phyloP scores from a whole-genome alignment of 2,113 vertebrate species.

The Hystrix brachyura region DNA sequence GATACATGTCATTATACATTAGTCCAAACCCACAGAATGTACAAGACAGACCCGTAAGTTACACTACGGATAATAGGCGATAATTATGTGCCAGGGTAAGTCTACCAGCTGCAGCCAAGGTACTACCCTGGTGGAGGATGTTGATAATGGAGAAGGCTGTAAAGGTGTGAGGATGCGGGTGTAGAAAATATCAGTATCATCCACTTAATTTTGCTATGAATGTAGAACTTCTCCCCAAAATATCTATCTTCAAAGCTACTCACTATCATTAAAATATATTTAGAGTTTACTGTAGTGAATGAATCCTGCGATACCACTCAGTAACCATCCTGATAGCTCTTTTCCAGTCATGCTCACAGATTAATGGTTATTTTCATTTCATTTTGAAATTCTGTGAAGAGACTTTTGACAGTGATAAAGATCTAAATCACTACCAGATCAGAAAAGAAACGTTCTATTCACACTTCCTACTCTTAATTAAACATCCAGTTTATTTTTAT shows the following conservation, averaged over 20 bases:
- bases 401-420: slow-evolving; percentile 53
- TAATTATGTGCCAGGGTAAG: too few relatives aligned
- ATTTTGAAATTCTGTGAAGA: slow-evolving; percentile 45
- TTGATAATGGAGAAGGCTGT: background rate
- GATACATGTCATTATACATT: background rate
- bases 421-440: slow-evolving; percentile 45
- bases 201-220: background rate
- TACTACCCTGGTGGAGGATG: background rate
- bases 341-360: slow-evolving; percentile 4
- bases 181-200: background rate
- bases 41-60: background rate
- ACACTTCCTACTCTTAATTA: slow-evolving; percentile 35
- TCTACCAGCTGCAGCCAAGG: background rate
- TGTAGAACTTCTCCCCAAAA: background rate
- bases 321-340: background rate
- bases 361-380: slow-evolving; percentile 64
- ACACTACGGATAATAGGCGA: background rate
- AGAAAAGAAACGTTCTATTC: slow-evolving; percentile 57
- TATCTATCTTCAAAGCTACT: background rate
- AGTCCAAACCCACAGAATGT: background rate
- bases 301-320: background rate
- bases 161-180: background rate
- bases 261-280: background rate
- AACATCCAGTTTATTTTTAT: background rate
- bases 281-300: background rate